phyloP scores from a whole-genome alignment of 2,113 vertebrate genomes.

The Acrocephalus kingi region DNA sequence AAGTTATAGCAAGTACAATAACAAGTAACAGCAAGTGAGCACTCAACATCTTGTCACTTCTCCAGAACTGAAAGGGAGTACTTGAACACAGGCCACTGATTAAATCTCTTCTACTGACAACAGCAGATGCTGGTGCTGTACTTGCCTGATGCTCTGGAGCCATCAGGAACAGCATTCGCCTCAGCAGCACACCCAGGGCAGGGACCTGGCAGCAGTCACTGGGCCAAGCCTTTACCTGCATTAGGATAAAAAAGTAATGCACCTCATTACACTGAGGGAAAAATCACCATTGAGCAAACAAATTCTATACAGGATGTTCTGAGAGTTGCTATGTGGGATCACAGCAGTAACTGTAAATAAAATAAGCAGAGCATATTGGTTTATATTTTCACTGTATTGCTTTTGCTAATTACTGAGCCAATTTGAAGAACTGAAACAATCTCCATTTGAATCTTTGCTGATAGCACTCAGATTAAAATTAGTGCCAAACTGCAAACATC shows the following conservation, averaged over 20 bases:
- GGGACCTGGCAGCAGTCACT: conserved; percentile 74
- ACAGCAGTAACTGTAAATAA: neutral
- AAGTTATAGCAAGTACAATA: neutral
- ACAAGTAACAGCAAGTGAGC: neutral
- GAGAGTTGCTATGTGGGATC: neutral
- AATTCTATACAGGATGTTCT: neutral
- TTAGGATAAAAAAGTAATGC: neutral
- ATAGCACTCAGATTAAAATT: neutral
- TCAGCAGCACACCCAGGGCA: conserved; percentile 82
- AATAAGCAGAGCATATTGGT: neutral
- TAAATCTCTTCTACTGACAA: neutral
- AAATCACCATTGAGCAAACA: neutral
- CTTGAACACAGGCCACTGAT: neutral
- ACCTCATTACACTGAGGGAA: neutral
- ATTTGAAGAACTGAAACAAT: neutral
- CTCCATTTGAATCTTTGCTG: neutral
- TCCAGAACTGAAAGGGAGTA: neutral
- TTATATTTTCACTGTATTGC: neutral
- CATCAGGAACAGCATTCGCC: conserved; percentile 90
- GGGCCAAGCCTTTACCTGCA: conserved; percentile 78
- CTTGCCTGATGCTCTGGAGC: conserved; percentile 88
- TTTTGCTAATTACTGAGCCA: neutral
- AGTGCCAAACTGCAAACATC: neutral
- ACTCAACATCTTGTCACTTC: neutral
- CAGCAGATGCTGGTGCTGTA: neutral